These are phyloP conservation scores for fruit fly (Drosophila melanogaster) DNA, from an alignment of 1,140 invertebrate genomes.

Conservation along the genomic window DNA sequence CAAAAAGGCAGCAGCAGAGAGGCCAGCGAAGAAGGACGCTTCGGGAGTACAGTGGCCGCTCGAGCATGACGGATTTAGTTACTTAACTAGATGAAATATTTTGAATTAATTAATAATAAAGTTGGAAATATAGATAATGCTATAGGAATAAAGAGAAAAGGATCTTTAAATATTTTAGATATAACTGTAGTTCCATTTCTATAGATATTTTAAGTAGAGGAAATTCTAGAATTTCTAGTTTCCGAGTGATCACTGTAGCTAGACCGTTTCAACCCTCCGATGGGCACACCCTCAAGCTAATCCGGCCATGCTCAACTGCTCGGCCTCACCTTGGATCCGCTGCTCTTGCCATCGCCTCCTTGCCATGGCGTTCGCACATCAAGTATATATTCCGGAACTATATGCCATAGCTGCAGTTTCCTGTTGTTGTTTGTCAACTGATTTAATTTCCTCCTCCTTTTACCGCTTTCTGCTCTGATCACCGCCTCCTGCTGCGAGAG, in stretches of 20 bases:
- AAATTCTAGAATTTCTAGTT: background rate
- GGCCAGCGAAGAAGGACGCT: slow-evolving; percentile 45
- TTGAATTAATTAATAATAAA: too few species aligned
- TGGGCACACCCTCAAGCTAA: slow-evolving; percentile 50
- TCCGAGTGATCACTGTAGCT: slow-evolving; percentile 10
- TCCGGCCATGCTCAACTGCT: slow-evolving; percentile 39
- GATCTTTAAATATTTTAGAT: too few species aligned
- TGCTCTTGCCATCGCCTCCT: slow-evolving; percentile 21
- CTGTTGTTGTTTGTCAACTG: slow-evolving; percentile 75
- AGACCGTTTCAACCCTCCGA: slow-evolving; percentile 40
- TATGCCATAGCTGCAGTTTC: slow-evolving; percentile 26
- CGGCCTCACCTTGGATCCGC: slow-evolving; percentile 27
- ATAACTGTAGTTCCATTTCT: too few species aligned
- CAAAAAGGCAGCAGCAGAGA: slow-evolving; percentile 75
- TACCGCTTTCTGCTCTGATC: slow-evolving; percentile 6
- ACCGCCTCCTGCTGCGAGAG: slow-evolving; percentile 65
- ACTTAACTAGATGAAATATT: background rate
- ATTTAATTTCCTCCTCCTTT: slow-evolving; percentile 74
- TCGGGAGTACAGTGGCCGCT: background rate
- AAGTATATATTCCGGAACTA: background rate
- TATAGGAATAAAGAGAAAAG: too few species aligned
- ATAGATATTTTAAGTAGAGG: too few species aligned
- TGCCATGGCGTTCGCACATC: background rate
- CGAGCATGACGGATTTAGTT: background rate
- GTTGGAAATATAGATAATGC: background rate